Conservation (phyloP, 2,113 vertebrate genomes). For the Heterochromis multidens region DNA sequence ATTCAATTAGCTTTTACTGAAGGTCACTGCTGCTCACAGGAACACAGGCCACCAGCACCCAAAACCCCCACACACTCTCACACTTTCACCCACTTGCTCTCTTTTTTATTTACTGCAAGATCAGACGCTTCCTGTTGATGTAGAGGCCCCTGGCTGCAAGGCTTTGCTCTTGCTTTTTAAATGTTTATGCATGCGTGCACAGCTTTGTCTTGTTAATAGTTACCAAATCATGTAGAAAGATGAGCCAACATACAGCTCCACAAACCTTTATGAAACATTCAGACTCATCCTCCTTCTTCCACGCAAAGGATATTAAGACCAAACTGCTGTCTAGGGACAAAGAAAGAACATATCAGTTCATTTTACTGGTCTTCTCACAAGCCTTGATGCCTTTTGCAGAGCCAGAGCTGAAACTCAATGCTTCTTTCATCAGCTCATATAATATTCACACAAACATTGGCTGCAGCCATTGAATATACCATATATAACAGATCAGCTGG, state of each 20-base stretch:
- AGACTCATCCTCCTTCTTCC: neutral
- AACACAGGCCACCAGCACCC: conserved; percentile 30
- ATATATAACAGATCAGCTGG: neutral
- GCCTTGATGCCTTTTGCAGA: conserved; percentile 64
- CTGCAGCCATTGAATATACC: conserved; percentile 26
- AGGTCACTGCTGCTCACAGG: conserved; percentile 43
- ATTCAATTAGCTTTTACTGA: conserved; percentile 55
- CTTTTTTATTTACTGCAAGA: conserved; percentile 2
- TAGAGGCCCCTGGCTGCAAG: neutral
- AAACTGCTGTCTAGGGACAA: conserved; percentile 24
- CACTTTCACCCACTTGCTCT: neutral
- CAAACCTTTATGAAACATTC: conserved; percentile 4
- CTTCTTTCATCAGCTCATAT: neutral
- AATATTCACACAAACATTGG: neutral
- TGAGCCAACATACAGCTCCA: neutral
- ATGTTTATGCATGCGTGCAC: neutral
- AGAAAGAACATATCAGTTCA: conserved; percentile 41
- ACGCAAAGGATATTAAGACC: conserved; percentile 13
- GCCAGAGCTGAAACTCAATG: conserved; percentile 44
- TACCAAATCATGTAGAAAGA: conserved; percentile 7
- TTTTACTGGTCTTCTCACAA: conserved; percentile 9
- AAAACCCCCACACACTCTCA: neutral
- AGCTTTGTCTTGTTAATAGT: neutral
- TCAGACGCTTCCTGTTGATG: conserved; percentile 26
- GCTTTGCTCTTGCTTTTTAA: neutral